These are phyloP conservation scores for Centropristis striata DNA, from an alignment of 2,113 vertebrate species.

Conservation along the genomic window DNA sequence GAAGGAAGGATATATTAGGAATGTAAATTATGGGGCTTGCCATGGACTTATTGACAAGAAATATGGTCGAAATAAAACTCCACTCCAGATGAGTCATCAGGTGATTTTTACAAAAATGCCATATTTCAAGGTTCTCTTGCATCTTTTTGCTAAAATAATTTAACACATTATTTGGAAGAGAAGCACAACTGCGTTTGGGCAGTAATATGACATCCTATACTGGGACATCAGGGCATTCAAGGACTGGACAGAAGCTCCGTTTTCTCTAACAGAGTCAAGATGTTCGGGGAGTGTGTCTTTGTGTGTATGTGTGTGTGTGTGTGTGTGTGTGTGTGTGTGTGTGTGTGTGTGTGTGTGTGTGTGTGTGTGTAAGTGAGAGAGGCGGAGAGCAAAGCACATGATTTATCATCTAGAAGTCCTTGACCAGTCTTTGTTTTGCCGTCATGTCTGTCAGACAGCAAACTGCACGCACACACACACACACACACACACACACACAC, in stretches of 20 bases:
- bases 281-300: not conserved
- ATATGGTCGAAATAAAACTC: slow-evolving; percentile 4
- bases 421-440: slow-evolving; percentile 42
- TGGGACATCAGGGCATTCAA: slow-evolving; percentile 4
- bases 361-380: no score
- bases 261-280: slow-evolving; percentile 35
- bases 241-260: slow-evolving; percentile 13
- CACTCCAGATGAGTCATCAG: not conserved
- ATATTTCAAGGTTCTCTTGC: not conserved
- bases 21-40: not conserved
- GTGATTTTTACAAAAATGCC: not conserved
- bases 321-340: not conserved
- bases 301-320: not conserved
- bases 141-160: not conserved
- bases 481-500: slow-evolving; percentile 12
- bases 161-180: not conserved
- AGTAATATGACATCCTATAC: slow-evolving; percentile 20
- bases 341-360: not conserved
- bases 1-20: not conserved
- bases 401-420: slow-evolving; percentile 44
- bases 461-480: no score
- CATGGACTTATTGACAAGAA: not conserved
- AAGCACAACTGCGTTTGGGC: not conserved
- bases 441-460: slow-evolving; percentile 17
- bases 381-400: not conserved